Base-by-base conservation (phyloP, 2,797 vertebrate species). In the Sebastes taczanowskii region DNA sequence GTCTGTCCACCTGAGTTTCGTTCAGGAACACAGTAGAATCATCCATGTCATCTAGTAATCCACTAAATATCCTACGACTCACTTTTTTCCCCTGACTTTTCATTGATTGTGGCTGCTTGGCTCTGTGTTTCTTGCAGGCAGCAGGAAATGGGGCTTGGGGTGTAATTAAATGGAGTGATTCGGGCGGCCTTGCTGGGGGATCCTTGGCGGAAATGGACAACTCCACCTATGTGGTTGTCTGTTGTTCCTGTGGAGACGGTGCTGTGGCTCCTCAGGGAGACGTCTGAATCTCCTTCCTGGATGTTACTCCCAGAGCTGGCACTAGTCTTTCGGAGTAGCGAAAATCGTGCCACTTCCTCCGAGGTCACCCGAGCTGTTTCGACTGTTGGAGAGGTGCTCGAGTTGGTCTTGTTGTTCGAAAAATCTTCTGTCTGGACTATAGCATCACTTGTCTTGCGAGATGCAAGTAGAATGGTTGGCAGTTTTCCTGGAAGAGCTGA, bases 401-500 rank as follows among this genome's bases (percentile, higher is more conserved):
- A 97, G 90, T 97, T 97, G 89, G 93, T 98, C 92, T 97, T 99
- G 73, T 95, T 65, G 18, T 95, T 89, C 0, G 94, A 73, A 42
- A 97, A 95, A 32, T 99, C 98, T 79, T 99, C 99, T 0, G 98
- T 99, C 91, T 99, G 99, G 76, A 99, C 99, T 5, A 96, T 98
- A 0, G 98, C 99, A 0, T 99, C 99, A 8, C 97, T 99, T 42
- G 97, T 99, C 83, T 97, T 97, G 74, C 98, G 95, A 66, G 95
- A 95, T 60, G 93, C 91, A 7, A 95, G 93, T 7, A 95, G 74
- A 76, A 97, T 95, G 14, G 95, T 96, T 53, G 95, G 95, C 82
- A 95, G 89, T 90, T 96, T 96, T 76, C 93, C 94, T 20, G 91
- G 92, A 27, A 94, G 91, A 52, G 25, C 89, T 27, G 35, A 92